phyloP scores from a whole-genome alignment of 1,140 invertebrate genomes.

The Dinoponera quadriceps region DNA sequence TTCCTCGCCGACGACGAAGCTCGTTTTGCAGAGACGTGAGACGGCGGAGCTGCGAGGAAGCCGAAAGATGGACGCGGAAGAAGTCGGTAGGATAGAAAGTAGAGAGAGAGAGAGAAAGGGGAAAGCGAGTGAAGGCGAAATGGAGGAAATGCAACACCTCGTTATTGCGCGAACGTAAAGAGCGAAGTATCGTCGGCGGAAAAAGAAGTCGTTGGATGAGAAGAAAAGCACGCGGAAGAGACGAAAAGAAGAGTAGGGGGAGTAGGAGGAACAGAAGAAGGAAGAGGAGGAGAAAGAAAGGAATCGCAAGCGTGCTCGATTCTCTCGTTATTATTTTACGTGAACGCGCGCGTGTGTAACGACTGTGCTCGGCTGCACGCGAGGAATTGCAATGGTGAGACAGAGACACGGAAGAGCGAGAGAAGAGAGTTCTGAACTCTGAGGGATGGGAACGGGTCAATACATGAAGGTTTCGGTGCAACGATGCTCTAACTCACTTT shows the following conservation, averaged over 20 bases:
- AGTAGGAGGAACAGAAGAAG: neutral
- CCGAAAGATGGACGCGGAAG: neutral
- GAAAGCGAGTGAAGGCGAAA: neutral
- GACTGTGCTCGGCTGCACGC: too few relatives aligned
- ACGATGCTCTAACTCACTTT: too few relatives aligned
- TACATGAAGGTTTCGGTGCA: too few relatives aligned
- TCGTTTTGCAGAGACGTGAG: too few relatives aligned
- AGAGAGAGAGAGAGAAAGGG: neutral
- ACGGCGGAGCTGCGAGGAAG: neutral
- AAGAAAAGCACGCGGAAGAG: neutral
- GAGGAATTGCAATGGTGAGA: too few relatives aligned
- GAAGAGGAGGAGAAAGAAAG: constrained; percentile 12
- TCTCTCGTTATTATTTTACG: too few relatives aligned
- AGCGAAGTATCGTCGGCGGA: constrained; percentile 53
- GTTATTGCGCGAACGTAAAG: constrained; percentile 46
- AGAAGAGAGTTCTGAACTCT: neutral
- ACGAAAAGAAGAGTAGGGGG: neutral
- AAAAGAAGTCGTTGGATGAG: neutral
- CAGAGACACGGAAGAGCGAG: too few relatives aligned
- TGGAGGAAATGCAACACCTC: constrained; percentile 29
- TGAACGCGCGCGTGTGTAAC: too few relatives aligned
- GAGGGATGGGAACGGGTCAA: too few relatives aligned
- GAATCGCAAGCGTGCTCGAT: too few relatives aligned
- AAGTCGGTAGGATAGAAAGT: neutral
- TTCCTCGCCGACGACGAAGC: too few relatives aligned